phyloP scores from a whole-genome alignment of 2,113 vertebrate species.

The Onychorhynchus coronatus region DNA sequence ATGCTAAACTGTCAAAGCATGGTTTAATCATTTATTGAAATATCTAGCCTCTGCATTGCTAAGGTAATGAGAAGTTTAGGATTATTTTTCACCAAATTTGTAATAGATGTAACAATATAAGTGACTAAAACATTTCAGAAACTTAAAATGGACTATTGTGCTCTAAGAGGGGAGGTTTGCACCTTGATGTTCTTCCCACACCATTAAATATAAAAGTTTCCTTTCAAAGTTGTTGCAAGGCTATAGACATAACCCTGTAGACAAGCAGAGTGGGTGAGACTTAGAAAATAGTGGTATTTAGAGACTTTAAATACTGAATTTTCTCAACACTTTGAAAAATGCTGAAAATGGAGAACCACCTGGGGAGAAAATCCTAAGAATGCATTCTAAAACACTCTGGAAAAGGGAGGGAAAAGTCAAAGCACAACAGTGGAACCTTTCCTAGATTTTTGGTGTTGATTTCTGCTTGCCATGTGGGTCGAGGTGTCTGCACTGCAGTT shows the following conservation, averaged over 20 bases:
- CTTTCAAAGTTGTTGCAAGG: not conserved
- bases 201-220: not conserved
- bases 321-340: not conserved
- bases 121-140: not conserved
- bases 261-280: not conserved
- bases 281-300: not conserved
- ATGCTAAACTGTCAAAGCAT: not conserved
- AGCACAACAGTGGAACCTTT: not conserved
- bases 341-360: not conserved
- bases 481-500: not conserved
- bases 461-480: not conserved
- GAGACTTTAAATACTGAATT: not conserved
- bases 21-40: not conserved
- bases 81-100: not conserved
- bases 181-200: not conserved
- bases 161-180: not conserved
- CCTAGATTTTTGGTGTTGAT: not conserved
- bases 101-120: not conserved
- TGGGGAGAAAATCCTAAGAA: not conserved
- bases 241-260: not conserved
- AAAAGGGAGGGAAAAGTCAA: not conserved
- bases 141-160: not conserved
- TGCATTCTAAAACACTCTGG: not conserved
- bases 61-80: not conserved
- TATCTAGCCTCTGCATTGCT: not conserved